Conservation (phyloP, 2,113 vertebrate species). For the Carassius gibelio region DNA sequence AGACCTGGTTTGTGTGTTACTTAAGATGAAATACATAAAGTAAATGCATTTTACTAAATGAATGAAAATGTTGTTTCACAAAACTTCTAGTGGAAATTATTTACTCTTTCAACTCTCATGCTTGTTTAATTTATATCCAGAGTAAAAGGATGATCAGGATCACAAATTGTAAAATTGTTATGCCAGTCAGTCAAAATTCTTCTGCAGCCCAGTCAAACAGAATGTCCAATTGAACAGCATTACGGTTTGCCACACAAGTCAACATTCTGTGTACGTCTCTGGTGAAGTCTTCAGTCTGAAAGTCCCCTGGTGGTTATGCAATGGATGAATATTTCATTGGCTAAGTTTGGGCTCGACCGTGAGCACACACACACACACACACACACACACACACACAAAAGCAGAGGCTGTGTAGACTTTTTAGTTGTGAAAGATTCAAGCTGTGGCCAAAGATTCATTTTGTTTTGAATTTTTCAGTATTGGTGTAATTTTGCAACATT, state of each 20-base stretch:
- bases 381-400: neutral
- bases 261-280: constrained; percentile 25
- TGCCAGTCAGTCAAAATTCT: neutral
- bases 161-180: neutral
- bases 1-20: neutral
- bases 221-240: neutral
- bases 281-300: neutral
- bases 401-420: constrained; percentile 30
- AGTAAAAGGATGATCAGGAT: neutral
- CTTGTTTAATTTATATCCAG: neutral
- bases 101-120: neutral
- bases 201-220: constrained; percentile 1
- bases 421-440: neutral
- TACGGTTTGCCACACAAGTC: constrained; percentile 31
- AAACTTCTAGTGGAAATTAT: neutral
- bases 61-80: neutral
- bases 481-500: neutral
- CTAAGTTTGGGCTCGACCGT: constrained; percentile 45
- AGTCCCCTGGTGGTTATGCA: constrained; percentile 45
- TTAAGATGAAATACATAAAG: neutral
- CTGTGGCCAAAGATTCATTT: neutral
- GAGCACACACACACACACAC: neutral
- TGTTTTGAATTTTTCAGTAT: neutral
- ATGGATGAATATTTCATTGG: constrained; percentile 58
- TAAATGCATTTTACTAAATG: neutral